phyloP scores from a whole-genome alignment of 2,113 vertebrate species.

The Brachyhypopomus occidentalis region DNA sequence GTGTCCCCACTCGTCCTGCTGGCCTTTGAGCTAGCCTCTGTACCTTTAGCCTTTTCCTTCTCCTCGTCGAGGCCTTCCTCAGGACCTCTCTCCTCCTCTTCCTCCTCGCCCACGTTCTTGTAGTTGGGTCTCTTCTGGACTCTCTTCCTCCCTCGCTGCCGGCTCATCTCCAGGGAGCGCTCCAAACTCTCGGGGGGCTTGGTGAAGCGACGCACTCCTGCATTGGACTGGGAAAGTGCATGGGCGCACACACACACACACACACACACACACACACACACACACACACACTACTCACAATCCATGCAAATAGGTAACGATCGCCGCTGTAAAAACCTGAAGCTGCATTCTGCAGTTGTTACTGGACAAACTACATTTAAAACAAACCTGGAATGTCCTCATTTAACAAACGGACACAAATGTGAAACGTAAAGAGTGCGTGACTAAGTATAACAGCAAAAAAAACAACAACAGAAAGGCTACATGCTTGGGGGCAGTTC shows the following conservation, averaged over 20 bases:
- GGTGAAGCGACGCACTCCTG: conserved; percentile 87
- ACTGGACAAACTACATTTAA: too few species aligned
- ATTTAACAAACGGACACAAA: too few species aligned
- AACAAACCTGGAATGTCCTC: too few species aligned
- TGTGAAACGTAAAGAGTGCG: too few species aligned
- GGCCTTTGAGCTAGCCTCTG: conserved; percentile 86
- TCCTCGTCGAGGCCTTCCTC: conserved; percentile 79
- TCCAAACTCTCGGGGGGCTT: conserved; percentile 92
- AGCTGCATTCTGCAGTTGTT: too few species aligned
- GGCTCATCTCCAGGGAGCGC: conserved; percentile 92
- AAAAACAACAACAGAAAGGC: too few species aligned
- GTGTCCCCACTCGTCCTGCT: conserved; percentile 87
- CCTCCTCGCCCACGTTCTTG: conserved; percentile 97
- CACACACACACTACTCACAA: too few species aligned
- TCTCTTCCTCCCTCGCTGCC: conserved; percentile 88
- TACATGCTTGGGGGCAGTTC: too few species aligned
- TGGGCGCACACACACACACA: background rate
- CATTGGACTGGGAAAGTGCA: conserved; percentile 70
- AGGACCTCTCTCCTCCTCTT: conserved; percentile 86
- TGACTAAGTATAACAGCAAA: too few species aligned
- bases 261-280: too few species aligned
- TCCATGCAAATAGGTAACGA: too few species aligned
- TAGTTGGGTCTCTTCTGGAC: conserved; percentile 95
- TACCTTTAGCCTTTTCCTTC: conserved; percentile 80
- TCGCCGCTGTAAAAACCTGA: too few species aligned